These are phyloP conservation scores for Hylaeus anthracinus DNA, from an alignment of 1,140 invertebrate genomes.

Conservation along the genomic window DNA sequence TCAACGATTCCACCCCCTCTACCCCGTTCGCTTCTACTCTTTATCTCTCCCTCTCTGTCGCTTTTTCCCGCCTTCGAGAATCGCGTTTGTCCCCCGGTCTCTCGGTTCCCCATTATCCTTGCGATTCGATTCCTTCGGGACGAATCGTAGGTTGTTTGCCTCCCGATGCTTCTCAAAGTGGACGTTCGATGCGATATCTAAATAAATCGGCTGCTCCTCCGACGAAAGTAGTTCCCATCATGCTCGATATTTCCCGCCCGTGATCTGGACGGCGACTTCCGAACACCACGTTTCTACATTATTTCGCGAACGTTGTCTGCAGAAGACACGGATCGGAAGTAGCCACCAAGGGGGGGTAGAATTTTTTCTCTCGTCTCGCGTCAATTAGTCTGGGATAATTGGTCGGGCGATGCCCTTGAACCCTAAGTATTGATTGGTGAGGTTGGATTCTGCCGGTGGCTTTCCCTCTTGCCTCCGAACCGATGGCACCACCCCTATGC, in stretches of 20 bases:
- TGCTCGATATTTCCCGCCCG: background rate
- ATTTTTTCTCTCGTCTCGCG: constrained; percentile 66
- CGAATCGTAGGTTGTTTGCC: background rate
- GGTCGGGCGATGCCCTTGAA: constrained; percentile 81
- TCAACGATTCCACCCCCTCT: background rate
- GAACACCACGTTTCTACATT: background rate
- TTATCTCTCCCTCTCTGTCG: background rate
- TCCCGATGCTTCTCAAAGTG: background rate
- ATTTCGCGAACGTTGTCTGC: background rate
- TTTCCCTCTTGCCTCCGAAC: constrained; percentile 71
- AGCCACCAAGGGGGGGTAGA: background rate
- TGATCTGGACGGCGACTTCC: background rate
- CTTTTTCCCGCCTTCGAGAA: background rate
- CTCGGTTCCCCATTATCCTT: background rate
- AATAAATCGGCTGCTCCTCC: background rate
- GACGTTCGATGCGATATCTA: background rate
- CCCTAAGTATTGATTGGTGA: constrained; percentile 80
- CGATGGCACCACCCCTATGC: constrained; percentile 70
- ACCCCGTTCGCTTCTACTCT: too few relatives aligned
- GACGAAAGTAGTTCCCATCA: background rate
- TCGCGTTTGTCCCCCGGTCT: background rate
- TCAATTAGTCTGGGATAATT: constrained; percentile 79
- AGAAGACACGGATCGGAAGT: constrained; percentile 12
- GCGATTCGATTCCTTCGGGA: background rate
- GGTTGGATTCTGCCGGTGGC: constrained; percentile 76